Evolutionary conservation across 2,113 vertebrate species (phyloP).

Genomic region (Lota lota): DNA sequence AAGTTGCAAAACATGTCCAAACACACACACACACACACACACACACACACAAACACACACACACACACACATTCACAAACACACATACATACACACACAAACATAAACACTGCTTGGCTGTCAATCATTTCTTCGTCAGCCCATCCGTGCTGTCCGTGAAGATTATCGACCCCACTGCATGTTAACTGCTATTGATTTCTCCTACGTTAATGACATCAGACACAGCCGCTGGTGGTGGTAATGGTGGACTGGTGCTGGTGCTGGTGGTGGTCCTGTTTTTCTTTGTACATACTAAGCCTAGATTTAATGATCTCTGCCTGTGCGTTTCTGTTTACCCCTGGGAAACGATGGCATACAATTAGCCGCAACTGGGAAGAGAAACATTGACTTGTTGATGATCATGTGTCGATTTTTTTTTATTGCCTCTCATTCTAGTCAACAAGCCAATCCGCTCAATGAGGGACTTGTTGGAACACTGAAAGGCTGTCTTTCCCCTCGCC

Average conservation of each 20-base stretch:
- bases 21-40: too few species aligned
- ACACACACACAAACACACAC: too few species aligned
- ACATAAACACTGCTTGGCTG: conserved; percentile 11
- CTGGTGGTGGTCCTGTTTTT: neutral
- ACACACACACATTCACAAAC: too few species aligned
- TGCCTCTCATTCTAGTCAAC: conserved; percentile 19
- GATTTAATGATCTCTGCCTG: conserved; percentile 29
- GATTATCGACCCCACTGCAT: conserved; percentile 36
- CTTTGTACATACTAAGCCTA: neutral
- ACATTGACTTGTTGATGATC: conserved; percentile 22
- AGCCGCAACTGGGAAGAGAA: conserved; percentile 29
- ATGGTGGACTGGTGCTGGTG: conserved; percentile 14
- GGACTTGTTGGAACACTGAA: too few species aligned
- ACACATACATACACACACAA: conserved; percentile 2
- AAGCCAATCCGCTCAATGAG: conserved; percentile 4
- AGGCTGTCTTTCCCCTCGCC: neutral
- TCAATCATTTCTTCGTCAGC: conserved; percentile 23
- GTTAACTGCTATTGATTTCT: conserved; percentile 55
- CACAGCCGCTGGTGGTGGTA: conserved; percentile 19
- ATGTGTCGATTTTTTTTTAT: conserved; percentile 10
- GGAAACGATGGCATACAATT: conserved; percentile 27
- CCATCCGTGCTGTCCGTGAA: conserved; percentile 17
- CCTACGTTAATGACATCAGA: conserved; percentile 48
- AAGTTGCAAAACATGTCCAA: too few species aligned
- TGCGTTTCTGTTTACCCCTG: conserved; percentile 16